Percentiles rank a stretch among this genome's conserved stretches.
phyloP scores from a whole-genome alignment of 30 jellyfish, hydroid and myxozoan species.

The Hydra vulgaris region DNA sequence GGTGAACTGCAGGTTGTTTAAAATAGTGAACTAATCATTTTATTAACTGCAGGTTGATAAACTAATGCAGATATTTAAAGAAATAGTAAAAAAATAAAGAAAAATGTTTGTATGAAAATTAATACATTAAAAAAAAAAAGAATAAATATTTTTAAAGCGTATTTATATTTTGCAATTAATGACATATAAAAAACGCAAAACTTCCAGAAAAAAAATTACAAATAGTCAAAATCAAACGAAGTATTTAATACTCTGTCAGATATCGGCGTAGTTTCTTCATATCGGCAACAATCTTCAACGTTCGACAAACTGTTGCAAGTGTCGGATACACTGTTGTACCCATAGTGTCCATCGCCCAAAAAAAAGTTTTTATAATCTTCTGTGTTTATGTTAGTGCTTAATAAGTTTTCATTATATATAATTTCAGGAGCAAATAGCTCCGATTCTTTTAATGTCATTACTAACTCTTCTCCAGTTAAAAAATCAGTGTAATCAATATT shows the following conservation, averaged over 20 bases:
- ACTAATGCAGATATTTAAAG: too few relatives aligned
- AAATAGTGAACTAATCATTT: too few relatives aligned
- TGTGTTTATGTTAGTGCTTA: background rate
- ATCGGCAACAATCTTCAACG: background rate
- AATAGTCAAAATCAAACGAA: background rate
- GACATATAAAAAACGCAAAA: background rate
- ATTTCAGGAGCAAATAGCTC: slow-evolving; percentile 67
- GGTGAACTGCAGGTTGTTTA: too few relatives aligned
- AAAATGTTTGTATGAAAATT: too few relatives aligned
- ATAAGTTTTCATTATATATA: background rate
- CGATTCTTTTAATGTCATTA: slow-evolving; percentile 51
- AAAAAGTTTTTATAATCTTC: background rate
- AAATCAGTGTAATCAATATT: slow-evolving; percentile 44
- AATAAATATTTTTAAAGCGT: too few relatives aligned
- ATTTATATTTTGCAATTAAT: too few relatives aligned
- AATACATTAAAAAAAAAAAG: too few relatives aligned
- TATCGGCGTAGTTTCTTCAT: background rate
- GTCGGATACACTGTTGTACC: background rate
- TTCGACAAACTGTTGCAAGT: background rate
- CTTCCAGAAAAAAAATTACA: background rate
- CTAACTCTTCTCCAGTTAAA: slow-evolving; percentile 91
- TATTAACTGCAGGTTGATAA: too few relatives aligned
- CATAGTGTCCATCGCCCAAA: background rate
- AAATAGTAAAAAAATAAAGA: too few relatives aligned
- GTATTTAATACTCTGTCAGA: background rate